Evolutionary conservation across 2,888 invertebrate species (phyloP), one percentile per base, ranked within the genome.

Genomic region (Calliopum simillimum): DNA sequence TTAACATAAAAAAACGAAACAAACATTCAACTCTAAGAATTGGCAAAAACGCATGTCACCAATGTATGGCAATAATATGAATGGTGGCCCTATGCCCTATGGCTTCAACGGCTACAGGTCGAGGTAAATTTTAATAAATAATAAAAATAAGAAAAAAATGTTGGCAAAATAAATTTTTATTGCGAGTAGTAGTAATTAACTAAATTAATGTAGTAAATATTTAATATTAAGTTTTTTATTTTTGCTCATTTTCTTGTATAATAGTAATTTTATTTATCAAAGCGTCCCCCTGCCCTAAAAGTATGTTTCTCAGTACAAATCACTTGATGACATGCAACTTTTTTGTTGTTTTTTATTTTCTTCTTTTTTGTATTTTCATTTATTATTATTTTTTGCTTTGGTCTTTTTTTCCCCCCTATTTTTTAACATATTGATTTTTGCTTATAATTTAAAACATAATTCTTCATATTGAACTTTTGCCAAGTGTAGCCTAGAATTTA

Each of bases 41-140:
- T 62, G 62, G 33, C 55, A 53, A 68, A 67, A 71, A 66, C 13
- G 8, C 58, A 68, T 64, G 53, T 65, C 21, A 68, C 69, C 68
- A 73, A 80, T 80, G 80, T 80, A 79, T 77, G 79, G 80, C 72
- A 78, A 79, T 73, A 79, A 78, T 77, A 78, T 79, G 76, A 78
- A 79, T 78, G 79, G 75, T 68, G 65, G 74, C 67, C 78, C 78
- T 73, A 77, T 78, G 70, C 80, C 80, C 72, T 79, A 80, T 73
- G 80, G 80, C 74, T 80, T 75, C 76, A 80, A 79, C 77, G 80
- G 80, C 75, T 80, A 80, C 73, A 78, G 79, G 75, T 78, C 78
- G 78, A 80, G 80, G 80, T 80, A 80, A 77, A 75, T 77, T 74
- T 71, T 71, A 68, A 25, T 21, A 33, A n/a, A 59, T 49, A n/a